Conservation (phyloP, 2,113 vertebrate species). For the Physeter macrocephalus region DNA sequence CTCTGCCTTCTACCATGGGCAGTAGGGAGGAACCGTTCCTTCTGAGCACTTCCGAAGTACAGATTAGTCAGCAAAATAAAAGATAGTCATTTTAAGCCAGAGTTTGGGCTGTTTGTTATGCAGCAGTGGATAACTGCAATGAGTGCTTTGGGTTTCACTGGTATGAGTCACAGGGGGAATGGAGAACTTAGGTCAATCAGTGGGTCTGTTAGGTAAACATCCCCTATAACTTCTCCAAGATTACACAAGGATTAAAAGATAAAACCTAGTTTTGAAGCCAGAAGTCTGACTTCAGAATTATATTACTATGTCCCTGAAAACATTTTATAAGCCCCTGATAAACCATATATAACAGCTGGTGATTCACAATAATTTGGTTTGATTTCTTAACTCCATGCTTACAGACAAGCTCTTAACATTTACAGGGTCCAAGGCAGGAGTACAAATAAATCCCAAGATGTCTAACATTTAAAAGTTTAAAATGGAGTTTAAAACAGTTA, state of each 20-base stretch:
- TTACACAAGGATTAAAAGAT: neutral
- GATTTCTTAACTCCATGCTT: neutral
- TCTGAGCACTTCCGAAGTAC: neutral
- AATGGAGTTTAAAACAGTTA: neutral
- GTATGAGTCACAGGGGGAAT: neutral
- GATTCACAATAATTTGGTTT: neutral
- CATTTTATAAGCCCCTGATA: neutral
- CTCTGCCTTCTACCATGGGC: fast-evolving
- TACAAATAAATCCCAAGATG: neutral
- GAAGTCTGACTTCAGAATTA: neutral
- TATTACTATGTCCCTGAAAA: neutral
- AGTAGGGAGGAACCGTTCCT: neutral
- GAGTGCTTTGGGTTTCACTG: neutral
- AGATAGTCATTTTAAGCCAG: neutral
- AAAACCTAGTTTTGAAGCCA: neutral
- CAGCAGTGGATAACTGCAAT: neutral
- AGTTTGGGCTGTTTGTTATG: neutral
- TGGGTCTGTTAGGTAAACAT: neutral
- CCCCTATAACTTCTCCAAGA: neutral
- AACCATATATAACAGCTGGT: neutral
- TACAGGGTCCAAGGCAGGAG: neutral
- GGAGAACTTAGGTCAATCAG: no score
- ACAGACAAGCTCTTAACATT: neutral
- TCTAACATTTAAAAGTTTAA: neutral
- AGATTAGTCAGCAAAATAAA: neutral